Evolutionary conservation across 1,140 invertebrate species (phyloP).

Genomic region (Aphelinus atriplicis): DNA sequence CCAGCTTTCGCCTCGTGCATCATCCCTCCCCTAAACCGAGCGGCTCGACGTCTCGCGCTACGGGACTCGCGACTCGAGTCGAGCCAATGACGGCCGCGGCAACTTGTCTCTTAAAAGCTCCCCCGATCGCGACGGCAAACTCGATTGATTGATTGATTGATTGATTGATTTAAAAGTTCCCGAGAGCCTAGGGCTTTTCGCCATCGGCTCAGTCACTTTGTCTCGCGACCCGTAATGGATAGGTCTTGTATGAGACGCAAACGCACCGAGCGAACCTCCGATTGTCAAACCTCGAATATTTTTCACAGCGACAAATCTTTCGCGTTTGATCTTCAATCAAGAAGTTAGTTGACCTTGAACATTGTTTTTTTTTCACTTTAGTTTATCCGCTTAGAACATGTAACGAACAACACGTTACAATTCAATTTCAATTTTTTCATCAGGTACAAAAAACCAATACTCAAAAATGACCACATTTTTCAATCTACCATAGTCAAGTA

Average conservation of each 20-base stretch:
- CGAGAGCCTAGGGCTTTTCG: slow-evolving; percentile 22
- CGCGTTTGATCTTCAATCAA: too few species aligned
- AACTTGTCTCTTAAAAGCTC: slow-evolving; percentile 44
- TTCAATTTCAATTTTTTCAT: too few species aligned
- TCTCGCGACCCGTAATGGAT: slow-evolving; percentile 31
- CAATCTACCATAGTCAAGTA: too few species aligned
- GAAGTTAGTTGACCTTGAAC: too few species aligned
- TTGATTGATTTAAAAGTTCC: slow-evolving; percentile 50
- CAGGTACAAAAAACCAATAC: too few species aligned
- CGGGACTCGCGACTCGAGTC: not conserved
- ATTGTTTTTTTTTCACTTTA: too few species aligned
- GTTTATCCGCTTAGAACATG: too few species aligned
- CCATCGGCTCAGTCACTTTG: not conserved
- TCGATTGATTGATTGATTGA: slow-evolving; percentile 51
- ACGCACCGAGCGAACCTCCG: too few species aligned
- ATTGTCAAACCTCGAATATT: too few species aligned
- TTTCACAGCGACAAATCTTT: too few species aligned
- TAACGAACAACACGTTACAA: too few species aligned
- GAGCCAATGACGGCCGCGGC: slow-evolving; percentile 14
- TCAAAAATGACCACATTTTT: too few species aligned
- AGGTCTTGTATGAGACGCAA: not conserved
- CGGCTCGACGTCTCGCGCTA: not conserved
- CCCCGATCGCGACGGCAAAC: slow-evolving; percentile 27
- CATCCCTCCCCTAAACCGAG: slow-evolving; percentile 39
- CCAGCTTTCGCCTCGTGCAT: slow-evolving; percentile 37